These are phyloP conservation scores for Aspidapion aeneum DNA, from an alignment of 2,888 invertebrate genomes.

Conservation along the genomic window DNA sequence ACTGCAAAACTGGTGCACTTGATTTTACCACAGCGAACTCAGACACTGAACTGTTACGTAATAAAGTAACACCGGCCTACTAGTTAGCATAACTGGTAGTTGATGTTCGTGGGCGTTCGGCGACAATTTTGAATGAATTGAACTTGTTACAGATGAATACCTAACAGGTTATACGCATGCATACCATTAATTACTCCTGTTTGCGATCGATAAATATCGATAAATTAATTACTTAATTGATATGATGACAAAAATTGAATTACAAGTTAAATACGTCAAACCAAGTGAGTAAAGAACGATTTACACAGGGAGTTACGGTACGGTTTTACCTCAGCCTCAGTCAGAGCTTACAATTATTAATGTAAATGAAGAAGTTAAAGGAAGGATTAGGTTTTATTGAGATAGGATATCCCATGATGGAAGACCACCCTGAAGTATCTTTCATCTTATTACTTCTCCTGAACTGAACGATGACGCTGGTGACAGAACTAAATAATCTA, in stretches of 20 bases:
- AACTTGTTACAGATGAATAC: not conserved
- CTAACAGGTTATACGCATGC: not conserved
- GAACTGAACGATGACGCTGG: too few species aligned
- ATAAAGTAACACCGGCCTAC: not conserved
- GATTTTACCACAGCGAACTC: not conserved
- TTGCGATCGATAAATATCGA: not conserved
- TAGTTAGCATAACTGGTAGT: slow-evolving; percentile 1
- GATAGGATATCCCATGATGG: too few species aligned
- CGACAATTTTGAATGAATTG: not conserved
- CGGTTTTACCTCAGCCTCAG: too few species aligned
- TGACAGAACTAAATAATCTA: too few species aligned
- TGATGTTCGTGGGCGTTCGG: slow-evolving; percentile 3
- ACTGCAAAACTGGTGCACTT: slow-evolving; percentile 1
- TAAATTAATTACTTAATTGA: not conserved
- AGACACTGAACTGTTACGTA: not conserved
- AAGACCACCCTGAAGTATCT: too few species aligned
- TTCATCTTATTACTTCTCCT: too few species aligned
- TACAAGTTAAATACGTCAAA: too few species aligned
- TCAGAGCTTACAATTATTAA: too few species aligned
- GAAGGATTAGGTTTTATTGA: too few species aligned
- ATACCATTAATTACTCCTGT: not conserved
- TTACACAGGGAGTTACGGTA: too few species aligned
- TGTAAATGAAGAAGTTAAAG: too few species aligned
- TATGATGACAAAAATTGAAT: not conserved
- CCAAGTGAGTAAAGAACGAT: not conserved